A percentile compares a stretch with the other conserved stretches of the same genome.
phyloP scores from a whole-genome alignment of 2,888 invertebrate genomes.

The Cetonia aurata region DNA sequence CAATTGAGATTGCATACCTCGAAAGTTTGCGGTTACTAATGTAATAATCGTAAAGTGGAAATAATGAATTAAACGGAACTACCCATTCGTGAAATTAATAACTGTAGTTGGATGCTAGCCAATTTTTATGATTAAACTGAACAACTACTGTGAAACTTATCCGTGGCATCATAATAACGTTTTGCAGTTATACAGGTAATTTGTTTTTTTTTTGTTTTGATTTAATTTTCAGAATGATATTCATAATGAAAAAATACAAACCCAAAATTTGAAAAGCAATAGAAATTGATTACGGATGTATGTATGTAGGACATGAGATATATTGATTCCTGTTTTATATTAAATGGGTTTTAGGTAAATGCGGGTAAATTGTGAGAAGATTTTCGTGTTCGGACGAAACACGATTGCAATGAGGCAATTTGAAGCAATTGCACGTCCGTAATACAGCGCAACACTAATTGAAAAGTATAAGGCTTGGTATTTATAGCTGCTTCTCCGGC shows the following conservation, averaged over 20 bases:
- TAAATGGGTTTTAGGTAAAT: background rate
- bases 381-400: conserved; percentile 12
- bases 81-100: conserved; percentile 18
- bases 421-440: conserved; percentile 6
- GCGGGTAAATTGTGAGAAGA: background rate
- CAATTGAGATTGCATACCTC: background rate
- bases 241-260: too few relatives aligned
- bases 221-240: too few relatives aligned
- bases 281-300: too few relatives aligned
- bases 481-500: conserved; percentile 18
- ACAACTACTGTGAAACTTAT: too few relatives aligned
- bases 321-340: background rate
- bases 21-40: background rate
- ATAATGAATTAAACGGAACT: background rate
- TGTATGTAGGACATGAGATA: too few relatives aligned
- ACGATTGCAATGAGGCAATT: background rate
- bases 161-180: too few relatives aligned
- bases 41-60: background rate
- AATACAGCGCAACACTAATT: conserved; percentile 27
- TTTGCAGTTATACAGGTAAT: too few relatives aligned
- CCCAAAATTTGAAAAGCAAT: too few relatives aligned
- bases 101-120: background rate
- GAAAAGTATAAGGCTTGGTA: conserved; percentile 18
- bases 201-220: too few relatives aligned
- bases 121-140: background rate